These are phyloP conservation scores for Caenorhabditis sp. DNA, from an alignment of 2,888 invertebrate genomes.

Conservation along the genomic window DNA sequence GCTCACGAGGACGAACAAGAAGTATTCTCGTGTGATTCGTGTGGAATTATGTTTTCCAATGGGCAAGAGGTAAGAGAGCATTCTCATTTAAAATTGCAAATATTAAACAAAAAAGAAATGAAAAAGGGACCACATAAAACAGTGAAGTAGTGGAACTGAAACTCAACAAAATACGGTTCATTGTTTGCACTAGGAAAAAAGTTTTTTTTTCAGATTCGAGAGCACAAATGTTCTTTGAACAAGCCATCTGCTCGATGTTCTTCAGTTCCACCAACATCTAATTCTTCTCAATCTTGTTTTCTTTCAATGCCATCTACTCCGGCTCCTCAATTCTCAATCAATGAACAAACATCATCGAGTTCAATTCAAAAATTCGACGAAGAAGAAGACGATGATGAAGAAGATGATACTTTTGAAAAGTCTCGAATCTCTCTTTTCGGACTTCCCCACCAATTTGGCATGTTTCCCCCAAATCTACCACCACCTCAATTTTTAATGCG, in stretches of 20 bases:
- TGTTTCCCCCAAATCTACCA: constrained; percentile 32
- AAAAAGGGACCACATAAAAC: too few relatives aligned
- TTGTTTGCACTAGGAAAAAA: too few relatives aligned
- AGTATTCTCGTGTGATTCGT: constrained; percentile 47
- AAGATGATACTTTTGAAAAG: constrained; percentile 6
- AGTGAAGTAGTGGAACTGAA: too few relatives aligned
- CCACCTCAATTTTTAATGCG: constrained; percentile 6
- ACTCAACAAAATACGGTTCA: too few relatives aligned
- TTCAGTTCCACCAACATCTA: constrained; percentile 19
- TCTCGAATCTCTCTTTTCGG: constrained; percentile 6
- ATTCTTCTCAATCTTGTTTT: constrained; percentile 18
- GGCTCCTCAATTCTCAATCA: constrained; percentile 33
- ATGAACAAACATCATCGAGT: constrained; percentile 24
- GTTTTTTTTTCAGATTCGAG: constrained; percentile 31
- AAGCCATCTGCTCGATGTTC: constrained; percentile 10
- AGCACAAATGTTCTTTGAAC: constrained; percentile 33
- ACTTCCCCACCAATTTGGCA: constrained; percentile 14
- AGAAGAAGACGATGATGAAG: constrained; percentile 19
- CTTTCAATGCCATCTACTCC: constrained; percentile 24
- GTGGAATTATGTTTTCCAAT: constrained; percentile 38
- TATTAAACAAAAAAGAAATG: too few relatives aligned
- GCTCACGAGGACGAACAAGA: constrained; percentile 47
- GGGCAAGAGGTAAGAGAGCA: constrained; percentile 50
- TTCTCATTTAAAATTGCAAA: too few relatives aligned
- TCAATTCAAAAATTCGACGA: constrained; percentile 22